phyloP scores from a whole-genome alignment of 2,888 invertebrate genomes.

The Sesia apiformis region DNA sequence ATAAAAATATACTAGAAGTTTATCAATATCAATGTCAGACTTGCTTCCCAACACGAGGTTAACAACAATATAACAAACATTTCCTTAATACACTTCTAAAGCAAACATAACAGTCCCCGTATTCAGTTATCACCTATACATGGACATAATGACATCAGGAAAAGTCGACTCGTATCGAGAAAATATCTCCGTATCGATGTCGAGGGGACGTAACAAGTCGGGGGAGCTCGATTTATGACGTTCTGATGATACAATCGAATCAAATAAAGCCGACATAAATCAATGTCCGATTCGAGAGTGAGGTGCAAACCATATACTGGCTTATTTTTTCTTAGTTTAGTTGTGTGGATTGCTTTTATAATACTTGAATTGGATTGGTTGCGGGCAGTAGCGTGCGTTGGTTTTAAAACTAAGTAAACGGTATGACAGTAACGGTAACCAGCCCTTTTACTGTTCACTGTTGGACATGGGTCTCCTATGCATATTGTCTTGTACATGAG shows the following conservation, averaged over 20 bases:
- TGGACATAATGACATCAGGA: constrained; percentile 19
- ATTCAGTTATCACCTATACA: constrained; percentile 60
- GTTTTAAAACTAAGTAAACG: no score
- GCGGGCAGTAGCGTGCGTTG: no score
- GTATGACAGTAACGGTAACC: no score
- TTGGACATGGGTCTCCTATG: no score
- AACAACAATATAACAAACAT: constrained; percentile 24
- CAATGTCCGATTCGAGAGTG: constrained; percentile 49
- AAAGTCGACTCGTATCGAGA: constrained; percentile 41
- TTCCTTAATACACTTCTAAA: constrained; percentile 24
- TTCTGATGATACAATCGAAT: constrained; percentile 73
- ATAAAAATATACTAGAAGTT: no score
- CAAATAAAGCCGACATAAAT: constrained; percentile 70
- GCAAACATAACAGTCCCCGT: constrained; percentile 20
- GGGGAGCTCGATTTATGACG: constrained; percentile 61
- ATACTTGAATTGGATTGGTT: no score
- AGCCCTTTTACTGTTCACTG: no score
- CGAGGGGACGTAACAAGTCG: constrained; percentile 7
- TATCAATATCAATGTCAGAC: no score
- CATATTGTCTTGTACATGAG: no score
- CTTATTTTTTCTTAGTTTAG: constrained; percentile 13
- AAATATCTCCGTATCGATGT: constrained; percentile 24
- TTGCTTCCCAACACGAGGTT: constrained; percentile 3
- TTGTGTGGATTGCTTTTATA: background rate
- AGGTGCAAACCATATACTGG: constrained; percentile 41